Evolutionary conservation across 2,888 invertebrate genomes (phyloP), one percentile per base, ranked within the genome.

Genomic region (Orthonychiurus folsomi): DNA sequence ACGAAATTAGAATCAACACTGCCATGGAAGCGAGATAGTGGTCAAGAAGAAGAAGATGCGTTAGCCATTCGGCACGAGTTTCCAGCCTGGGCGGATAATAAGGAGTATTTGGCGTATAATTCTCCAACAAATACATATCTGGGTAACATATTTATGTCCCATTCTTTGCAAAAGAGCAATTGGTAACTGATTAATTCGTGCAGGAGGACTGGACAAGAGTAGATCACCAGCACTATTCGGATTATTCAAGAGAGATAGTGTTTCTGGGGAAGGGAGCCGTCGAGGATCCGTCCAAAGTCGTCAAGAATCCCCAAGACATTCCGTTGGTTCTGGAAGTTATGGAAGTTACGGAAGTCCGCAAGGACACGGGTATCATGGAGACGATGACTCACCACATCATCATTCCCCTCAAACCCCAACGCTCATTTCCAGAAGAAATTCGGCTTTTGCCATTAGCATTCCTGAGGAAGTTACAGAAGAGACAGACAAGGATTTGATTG

Each of bases 81-180:
- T 76, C 94, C 94, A 15, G 86, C 92, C 18, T 95, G 94, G 94
- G 93, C 93, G 54, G 89, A 91, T 47, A 94, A 93, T 77, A 91
- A 93, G 76, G 93, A 94, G 75, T 94, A 94, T 76, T 80, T 93
- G 74, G 88, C 90, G 18, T 93, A 93, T 76, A 89, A 86, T 76
- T 93, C 93, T 59, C 93, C 93, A 1, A 91, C 91, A 12, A 89
- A 90, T 59, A 93, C 92, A 62, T 91, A 91, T 80, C 81, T 93
- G 80, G 91, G 91, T 90, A 83, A 81, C n/a, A n/a, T n/a, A n/a
- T n/a, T n/a, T n/a, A n/a, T n/a, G n/a, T n/a, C n/a, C n/a, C n/a
- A n/a, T n/a, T n/a, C 12, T 63, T 48, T 24, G 24, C 21, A 3
- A 15, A 23, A 1, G 24, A 58, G 12, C 20, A 23, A 1, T 53